These are phyloP conservation scores for Limnephilus rhombicus DNA, from an alignment of 2,888 invertebrate species.

Conservation along the genomic window DNA sequence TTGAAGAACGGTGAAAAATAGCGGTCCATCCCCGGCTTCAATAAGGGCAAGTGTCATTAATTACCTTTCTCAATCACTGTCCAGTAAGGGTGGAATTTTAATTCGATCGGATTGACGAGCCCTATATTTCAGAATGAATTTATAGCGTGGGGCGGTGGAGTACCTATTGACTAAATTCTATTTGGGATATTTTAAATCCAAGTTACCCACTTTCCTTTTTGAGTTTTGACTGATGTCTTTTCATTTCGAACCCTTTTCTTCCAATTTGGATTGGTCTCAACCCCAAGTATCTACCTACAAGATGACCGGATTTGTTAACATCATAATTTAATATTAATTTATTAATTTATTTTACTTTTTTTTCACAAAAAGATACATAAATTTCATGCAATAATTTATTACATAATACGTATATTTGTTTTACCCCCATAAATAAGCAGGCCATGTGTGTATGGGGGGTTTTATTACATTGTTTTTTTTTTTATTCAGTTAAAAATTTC, in stretches of 20 bases:
- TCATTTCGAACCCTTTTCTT: not conserved
- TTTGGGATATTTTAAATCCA: not conserved
- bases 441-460: too few species aligned
- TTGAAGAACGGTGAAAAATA: conserved; percentile 27
- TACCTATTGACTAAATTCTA: not conserved
- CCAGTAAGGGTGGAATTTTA: conserved; percentile 14
- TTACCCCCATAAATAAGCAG: too few species aligned
- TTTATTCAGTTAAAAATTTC: too few species aligned
- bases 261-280: not conserved
- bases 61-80: conserved; percentile 38
- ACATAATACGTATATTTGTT: too few species aligned
- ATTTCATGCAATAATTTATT: too few species aligned
- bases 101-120: conserved; percentile 20
- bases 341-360: too few species aligned
- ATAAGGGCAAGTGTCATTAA: conserved; percentile 34
- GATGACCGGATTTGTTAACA: too few species aligned
- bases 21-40: not conserved
- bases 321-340: too few species aligned
- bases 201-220: not conserved
- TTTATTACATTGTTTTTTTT: too few species aligned
- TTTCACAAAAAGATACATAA: too few species aligned
- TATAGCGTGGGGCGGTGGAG: not conserved
- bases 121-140: conserved; percentile 10
- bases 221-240: not conserved
- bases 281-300: not conserved